Evolutionary conservation across 2,113 vertebrate species (phyloP), one percentile per base, ranked within the genome.

Genomic region (Kryptolebias marmoratus): DNA sequence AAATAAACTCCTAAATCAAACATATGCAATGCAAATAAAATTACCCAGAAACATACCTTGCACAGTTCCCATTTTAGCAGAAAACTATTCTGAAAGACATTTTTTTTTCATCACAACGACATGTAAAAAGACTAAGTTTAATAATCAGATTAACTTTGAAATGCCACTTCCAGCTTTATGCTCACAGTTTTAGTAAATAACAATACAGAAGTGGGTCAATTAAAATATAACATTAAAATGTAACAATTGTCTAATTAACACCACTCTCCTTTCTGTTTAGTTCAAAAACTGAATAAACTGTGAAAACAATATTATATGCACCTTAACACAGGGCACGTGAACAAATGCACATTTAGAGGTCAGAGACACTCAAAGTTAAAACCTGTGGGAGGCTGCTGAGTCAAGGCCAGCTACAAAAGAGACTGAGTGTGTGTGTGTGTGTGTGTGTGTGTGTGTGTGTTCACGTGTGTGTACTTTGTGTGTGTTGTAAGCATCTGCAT

Each of bases 311-410:
- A 54, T 55, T 36, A 55, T 59, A 36, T 57, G 42, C 68, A 80
- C 66, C 56, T 22, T 13, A 61, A 31, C 65, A 44, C 64, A 75
- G 74, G 31, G 67, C 56, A 68, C 59, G 74, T 47, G 68, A 32
- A 77, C 53, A 79, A 78, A 88, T 56, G 65, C 52, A 85, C 71
- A 87, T 69, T 81, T 71, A 73, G 82, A 88, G 82, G 88, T 90
- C 86, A 89, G 55, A 79, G 18, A n/a, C 30, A 47, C 85, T 79
- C 88, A 90, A 88, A 84, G 86, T 79, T 77, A 58, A 83, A 86
- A 80, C 69, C 87, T 82, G 82, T 83, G 70, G 87, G 82, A 73
- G 81, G 73, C 63, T 42, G 59, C 66, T 22, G 60, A 80, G 79
- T 77, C 73, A 66, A 82, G 68, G 82, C 81, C 81, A 83, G 63